A percentile compares a stretch with the other conserved stretches of the same genome.
These are phyloP conservation scores for Chionomys nivalis DNA, from an alignment of 2,113 vertebrate species.

Conservation along the genomic window DNA sequence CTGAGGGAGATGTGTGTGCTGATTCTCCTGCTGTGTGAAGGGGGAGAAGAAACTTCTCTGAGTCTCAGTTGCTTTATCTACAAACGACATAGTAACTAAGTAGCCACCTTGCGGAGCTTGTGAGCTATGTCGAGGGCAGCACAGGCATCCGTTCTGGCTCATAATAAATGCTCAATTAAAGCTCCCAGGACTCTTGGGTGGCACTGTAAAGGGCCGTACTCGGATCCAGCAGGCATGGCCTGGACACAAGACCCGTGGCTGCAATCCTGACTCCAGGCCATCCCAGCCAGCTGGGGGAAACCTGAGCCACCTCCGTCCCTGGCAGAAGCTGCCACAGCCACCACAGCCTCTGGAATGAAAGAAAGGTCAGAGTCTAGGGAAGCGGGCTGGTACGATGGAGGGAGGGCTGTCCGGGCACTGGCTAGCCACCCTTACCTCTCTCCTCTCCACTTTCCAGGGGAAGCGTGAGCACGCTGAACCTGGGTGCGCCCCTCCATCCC, in stretches of 20 bases:
- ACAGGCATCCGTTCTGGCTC: neutral
- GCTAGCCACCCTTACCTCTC: neutral
- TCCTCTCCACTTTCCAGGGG: neutral
- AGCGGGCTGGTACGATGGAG: neutral
- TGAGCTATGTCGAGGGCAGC: neutral
- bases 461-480: neutral
- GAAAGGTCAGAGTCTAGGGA: slow-evolving; percentile 79
- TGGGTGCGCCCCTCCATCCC: slow-evolving; percentile 34
- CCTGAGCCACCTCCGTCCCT: slow-evolving; percentile 65
- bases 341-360: slow-evolving; percentile 67
- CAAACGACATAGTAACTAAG: neutral
- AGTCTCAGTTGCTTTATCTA: neutral
- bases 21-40: neutral
- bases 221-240: neutral
- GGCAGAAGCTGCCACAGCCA: slow-evolving; percentile 27
- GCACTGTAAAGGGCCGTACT: neutral
- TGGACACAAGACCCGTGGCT: neutral
- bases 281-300: slow-evolving; percentile 66
- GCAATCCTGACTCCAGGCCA: neutral
- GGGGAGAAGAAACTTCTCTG: neutral
- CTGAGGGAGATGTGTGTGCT: neutral
- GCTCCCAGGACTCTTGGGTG: accelerated
- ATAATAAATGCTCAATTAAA: slow-evolving; percentile 62
- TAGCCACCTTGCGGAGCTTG: neutral
- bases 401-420: neutral